A percentile compares a stretch with the other conserved stretches of the same genome.
phyloP scores from a whole-genome alignment of 2,113 vertebrate species.

The Mormyrus lacerda region DNA sequence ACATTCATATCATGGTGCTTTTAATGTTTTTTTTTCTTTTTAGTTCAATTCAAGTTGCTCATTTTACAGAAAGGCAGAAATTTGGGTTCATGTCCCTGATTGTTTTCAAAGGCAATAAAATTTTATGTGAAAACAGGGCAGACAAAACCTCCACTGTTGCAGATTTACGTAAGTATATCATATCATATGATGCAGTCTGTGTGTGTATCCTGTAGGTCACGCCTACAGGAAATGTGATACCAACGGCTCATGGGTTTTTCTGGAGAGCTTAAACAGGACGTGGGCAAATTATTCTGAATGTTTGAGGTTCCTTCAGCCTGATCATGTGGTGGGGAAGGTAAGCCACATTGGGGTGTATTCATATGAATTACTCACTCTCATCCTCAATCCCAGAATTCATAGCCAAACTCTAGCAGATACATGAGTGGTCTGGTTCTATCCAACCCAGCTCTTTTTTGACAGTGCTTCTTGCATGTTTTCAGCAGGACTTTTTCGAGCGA shows the following conservation, averaged over 20 bases:
- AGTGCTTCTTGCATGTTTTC: conserved; percentile 26
- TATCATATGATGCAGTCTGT: background rate
- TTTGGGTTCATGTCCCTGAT: background rate
- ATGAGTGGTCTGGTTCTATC: background rate
- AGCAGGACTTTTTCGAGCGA: conserved; percentile 77
- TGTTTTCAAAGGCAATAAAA: background rate
- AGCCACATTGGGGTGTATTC: conserved; percentile 18
- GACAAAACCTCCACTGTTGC: background rate
- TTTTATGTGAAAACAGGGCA: background rate
- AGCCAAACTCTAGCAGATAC: background rate
- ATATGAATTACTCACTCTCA: background rate
- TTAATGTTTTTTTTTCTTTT: background rate
- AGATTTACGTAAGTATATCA: background rate
- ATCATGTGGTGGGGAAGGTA: conserved; percentile 48
- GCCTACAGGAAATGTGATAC: conserved; percentile 72
- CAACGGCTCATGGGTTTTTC: conserved; percentile 76
- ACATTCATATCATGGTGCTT: background rate
- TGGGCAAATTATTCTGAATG: conserved; percentile 84
- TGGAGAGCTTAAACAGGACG: conserved; percentile 71
- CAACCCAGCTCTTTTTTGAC: background rate
- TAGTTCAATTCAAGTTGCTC: background rate
- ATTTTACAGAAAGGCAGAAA: background rate
- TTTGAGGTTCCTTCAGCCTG: conserved; percentile 62
- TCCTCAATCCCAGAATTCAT: background rate
- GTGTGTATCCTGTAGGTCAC: conserved; percentile 44